Evolutionary conservation across 2,797 vertebrate genomes (phyloP).

Genomic region (Choloepus didactylus): DNA sequence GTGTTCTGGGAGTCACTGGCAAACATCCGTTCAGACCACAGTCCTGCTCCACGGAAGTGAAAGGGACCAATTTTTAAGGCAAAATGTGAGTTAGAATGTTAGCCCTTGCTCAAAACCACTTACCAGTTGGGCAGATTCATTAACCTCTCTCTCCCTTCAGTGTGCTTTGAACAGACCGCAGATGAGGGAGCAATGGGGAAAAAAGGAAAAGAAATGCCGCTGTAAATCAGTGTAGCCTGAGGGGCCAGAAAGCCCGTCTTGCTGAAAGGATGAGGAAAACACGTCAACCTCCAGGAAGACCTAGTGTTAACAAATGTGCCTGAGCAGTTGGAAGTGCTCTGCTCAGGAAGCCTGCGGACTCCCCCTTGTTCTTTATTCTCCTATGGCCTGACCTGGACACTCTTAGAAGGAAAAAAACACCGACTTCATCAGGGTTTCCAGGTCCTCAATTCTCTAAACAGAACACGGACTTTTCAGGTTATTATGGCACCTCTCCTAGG

Average conservation of each 20-base stretch:
- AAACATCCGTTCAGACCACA: not conserved
- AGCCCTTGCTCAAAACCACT: conserved; percentile 68
- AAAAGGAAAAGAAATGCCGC: not conserved
- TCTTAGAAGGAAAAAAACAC: not conserved
- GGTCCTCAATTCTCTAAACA: conserved; percentile 37
- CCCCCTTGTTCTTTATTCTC: not conserved
- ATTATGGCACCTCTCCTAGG: not conserved
- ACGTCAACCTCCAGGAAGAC: not conserved
- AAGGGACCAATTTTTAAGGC: not conserved
- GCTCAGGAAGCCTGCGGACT: not conserved
- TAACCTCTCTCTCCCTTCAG: conserved; percentile 26
- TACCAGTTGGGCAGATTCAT: conserved; percentile 13
- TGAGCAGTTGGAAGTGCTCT: accelerated
- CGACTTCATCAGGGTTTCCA: not conserved
- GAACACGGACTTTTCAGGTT: not conserved
- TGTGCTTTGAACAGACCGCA: conserved; percentile 64
- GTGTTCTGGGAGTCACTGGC: not conserved
- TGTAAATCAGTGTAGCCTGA: not conserved
- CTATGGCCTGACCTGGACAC: not conserved
- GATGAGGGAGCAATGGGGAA: conserved; percentile 5
- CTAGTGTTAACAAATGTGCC: not conserved
- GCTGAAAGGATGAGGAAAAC: not conserved
- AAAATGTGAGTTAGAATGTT: not conserved
- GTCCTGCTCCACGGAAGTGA: not conserved
- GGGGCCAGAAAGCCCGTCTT: not conserved